Percentiles rank a stretch among this genome's conserved stretches.
Conservation (phyloP, 2,797 vertebrate species). For the Myotis pilosus region DNA sequence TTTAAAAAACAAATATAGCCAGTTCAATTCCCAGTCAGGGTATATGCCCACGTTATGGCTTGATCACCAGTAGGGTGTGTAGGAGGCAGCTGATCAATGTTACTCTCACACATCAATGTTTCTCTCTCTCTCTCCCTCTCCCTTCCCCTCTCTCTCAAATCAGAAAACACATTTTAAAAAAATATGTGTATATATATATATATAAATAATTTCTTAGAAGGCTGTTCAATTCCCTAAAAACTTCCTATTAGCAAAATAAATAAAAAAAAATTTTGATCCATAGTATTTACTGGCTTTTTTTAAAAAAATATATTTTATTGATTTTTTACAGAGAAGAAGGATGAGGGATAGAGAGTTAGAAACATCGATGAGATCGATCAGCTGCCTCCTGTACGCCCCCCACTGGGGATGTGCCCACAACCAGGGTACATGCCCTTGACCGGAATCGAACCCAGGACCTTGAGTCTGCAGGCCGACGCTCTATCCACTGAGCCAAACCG, state of each 20-base stretch:
- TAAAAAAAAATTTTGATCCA: not conserved
- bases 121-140: not conserved
- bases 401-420: too few relatives aligned
- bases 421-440: too few relatives aligned
- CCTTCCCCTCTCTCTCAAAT: not conserved
- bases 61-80: not conserved
- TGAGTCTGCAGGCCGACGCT: too few relatives aligned
- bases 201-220: not conserved
- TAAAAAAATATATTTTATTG: not conserved
- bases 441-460: too few relatives aligned
- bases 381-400: too few relatives aligned
- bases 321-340: too few relatives aligned
- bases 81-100: not conserved
- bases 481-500: too few relatives aligned
- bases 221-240: constrained; percentile 20
- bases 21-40: not conserved
- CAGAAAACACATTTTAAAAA: not conserved
- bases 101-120: not conserved
- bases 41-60: not conserved
- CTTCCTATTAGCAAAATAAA: not conserved
- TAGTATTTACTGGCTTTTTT: constrained; percentile 36
- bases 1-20: not conserved
- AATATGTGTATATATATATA: too few relatives aligned
- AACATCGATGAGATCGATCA: too few relatives aligned
- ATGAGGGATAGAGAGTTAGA: too few relatives aligned